A percentile compares a stretch with the other conserved stretches of the same genome.
Evolutionary conservation across 2,888 invertebrate genomes (phyloP).

Genomic region (Luperina testacea): DNA sequence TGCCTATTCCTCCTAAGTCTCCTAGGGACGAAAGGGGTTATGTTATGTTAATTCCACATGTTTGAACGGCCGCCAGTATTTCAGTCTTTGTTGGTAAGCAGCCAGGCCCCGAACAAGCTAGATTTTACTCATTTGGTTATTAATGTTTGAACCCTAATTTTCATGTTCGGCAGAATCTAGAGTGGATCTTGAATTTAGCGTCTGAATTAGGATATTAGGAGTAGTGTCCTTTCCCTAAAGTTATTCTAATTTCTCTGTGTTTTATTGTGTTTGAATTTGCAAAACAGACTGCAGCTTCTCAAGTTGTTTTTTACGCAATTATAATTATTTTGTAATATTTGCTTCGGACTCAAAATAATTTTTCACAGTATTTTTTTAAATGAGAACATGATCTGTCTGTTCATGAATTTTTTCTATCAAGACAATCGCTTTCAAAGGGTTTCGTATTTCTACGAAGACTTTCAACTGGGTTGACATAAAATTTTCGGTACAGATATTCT

Average conservation of each 20-base stretch:
- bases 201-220: neutral
- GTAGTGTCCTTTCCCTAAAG: too few relatives aligned
- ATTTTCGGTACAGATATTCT: neutral
- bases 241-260: neutral
- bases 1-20: conserved; percentile 4
- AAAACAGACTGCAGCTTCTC: neutral
- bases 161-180: neutral
- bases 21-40: conserved; percentile 21
- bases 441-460: neutral
- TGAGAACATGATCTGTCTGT: neutral
- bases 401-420: neutral
- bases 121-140: conserved; percentile 31
- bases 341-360: neutral
- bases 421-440: neutral
- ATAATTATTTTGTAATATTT: neutral
- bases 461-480: neutral
- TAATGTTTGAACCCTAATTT: conserved; percentile 14
- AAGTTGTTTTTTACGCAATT: neutral
- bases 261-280: neutral
- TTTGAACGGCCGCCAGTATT: conserved; percentile 27
- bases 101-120: neutral
- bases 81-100: conserved; percentile 29
- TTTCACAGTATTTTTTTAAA: neutral
- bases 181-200: neutral
- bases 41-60: conserved; percentile 42